These are phyloP conservation scores for Aphodius granarius DNA, from an alignment of 2,888 invertebrate species.

Conservation along the genomic window DNA sequence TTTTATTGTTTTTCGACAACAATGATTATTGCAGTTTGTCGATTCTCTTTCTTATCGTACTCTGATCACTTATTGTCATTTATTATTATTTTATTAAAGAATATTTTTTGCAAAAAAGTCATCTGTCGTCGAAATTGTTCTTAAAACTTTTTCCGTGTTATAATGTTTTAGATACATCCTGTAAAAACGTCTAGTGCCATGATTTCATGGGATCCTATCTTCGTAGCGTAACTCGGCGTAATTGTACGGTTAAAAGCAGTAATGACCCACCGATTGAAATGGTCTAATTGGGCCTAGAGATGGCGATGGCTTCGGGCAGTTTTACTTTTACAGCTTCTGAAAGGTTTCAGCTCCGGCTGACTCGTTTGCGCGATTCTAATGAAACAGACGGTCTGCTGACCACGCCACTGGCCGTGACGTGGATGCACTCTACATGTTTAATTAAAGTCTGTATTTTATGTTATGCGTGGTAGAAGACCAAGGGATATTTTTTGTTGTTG, in stretches of 20 bases:
- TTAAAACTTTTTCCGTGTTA: no score
- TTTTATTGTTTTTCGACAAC: no score
- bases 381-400: not conserved
- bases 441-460: not conserved
- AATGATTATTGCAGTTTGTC: no score
- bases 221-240: not conserved
- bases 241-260: not conserved
- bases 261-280: not conserved
- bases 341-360: not conserved
- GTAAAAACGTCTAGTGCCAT: not conserved
- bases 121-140: no score
- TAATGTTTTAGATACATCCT: no score
- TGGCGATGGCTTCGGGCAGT: not conserved
- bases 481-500: no score
- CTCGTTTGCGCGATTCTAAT: not conserved
- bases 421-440: not conserved
- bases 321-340: not conserved
- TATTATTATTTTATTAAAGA: no score
- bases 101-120: not conserved
- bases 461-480: no score
- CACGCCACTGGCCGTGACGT: not conserved
- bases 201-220: not conserved
- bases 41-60: not conserved
- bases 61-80: not conserved
- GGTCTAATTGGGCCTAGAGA: not conserved